These are phyloP conservation scores for Platanista minor DNA, from an alignment of 2,113 vertebrate genomes.

Conservation along the genomic window DNA sequence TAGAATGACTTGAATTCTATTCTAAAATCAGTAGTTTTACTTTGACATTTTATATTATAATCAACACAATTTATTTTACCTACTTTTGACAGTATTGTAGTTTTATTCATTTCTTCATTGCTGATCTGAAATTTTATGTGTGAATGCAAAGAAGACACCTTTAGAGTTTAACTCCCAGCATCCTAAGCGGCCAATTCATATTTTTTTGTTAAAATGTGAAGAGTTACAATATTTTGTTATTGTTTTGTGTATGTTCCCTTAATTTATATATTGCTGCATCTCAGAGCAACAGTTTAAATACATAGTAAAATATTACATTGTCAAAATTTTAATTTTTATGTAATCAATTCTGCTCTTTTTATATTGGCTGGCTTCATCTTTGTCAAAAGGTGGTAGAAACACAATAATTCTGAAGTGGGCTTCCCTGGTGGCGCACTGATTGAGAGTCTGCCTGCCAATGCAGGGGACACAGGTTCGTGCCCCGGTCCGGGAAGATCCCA, in stretches of 20 bases:
- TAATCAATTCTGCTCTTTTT: not conserved
- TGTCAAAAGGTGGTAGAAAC: not conserved
- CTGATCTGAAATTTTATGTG: not conserved
- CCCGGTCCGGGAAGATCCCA: too few relatives aligned
- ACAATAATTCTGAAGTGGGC: not conserved
- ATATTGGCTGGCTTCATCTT: not conserved
- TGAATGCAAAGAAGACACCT: not conserved
- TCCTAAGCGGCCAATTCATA: not conserved
- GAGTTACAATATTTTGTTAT: not conserved
- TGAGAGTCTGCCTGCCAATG: too few relatives aligned
- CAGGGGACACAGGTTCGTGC: too few relatives aligned
- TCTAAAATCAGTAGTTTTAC: conserved; percentile 37
- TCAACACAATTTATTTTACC: conserved; percentile 14
- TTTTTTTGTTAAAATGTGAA: not conserved
- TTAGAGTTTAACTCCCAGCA: not conserved
- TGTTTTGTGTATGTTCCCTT: not conserved
- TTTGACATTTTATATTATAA: not conserved
- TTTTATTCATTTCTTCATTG: conserved; percentile 5
- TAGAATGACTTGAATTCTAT: conserved; percentile 38
- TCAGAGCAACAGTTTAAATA: not conserved
- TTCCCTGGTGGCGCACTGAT: too few relatives aligned
- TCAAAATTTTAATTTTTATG: not conserved
- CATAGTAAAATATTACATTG: not conserved
- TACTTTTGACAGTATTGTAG: not conserved
- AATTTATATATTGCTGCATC: not conserved